Base-by-base conservation (phyloP, 2,797 vertebrate genomes). In the Spea hammondii region DNA sequence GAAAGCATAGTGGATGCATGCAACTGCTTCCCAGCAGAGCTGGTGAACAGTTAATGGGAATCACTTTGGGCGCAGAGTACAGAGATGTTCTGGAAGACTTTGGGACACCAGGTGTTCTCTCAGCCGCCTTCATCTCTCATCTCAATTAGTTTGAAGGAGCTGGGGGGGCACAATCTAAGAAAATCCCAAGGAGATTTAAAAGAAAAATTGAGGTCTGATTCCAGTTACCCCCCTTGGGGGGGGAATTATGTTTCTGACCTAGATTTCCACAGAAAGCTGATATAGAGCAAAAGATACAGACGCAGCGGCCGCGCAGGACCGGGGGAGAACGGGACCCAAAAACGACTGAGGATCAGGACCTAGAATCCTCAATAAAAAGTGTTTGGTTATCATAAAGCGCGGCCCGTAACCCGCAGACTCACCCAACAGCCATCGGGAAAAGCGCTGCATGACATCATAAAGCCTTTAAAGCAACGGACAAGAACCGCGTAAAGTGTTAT, bases 231-330 rank as follows among this genome's bases (percentile, higher is more conserved):
- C 62, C 88, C 71, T 77, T 0, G 3, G 85, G 87, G 85, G 78
- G 84, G 82, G 80, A 8, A 74, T 80, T 51, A 68, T 85, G 85
- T 87, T 87, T 82, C 85, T 88, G 89, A 88, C 89, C 89, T 86
- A 90, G 88, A 88, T 88, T 87, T 85, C 50, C 76, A 82, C 72
- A 3, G 70, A 86, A 86, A 83, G 84, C 1, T 55, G 86, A 86
- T 86, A 82, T 78, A 84, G 86, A 84, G 82, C 78, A 62, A 85
- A 83, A 89, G 85, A 12, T 8, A 4, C 13, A 72, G 83, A 74
- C 82, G 59, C 83, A 74, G 70, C 83, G 81, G 84, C 84, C 59
- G 53, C 11, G 7, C 65, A 67, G 62, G n/a, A 11, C 3, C 4
- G n/a, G 14, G 59, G 46, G 75, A 65, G 14, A n/a, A 66, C 78